These are phyloP conservation scores for Crossoptilon crossoptilon DNA, from an alignment of 2,797 vertebrate genomes.

Conservation along the genomic window DNA sequence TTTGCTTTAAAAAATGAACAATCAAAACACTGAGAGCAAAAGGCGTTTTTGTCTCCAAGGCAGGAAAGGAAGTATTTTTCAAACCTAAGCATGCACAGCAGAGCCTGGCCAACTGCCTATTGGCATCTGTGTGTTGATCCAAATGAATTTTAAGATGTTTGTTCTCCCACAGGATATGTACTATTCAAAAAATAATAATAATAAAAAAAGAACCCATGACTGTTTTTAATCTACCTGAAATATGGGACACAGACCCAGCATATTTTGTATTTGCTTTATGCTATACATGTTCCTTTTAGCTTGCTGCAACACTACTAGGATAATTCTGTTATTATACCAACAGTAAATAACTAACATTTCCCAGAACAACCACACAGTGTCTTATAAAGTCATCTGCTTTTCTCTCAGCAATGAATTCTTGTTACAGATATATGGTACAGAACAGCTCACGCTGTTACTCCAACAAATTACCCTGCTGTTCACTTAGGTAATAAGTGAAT, in stretches of 20 bases:
- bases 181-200: background rate
- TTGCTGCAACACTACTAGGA: slow-evolving; percentile 4
- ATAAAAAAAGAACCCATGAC: background rate
- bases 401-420: background rate
- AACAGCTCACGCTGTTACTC: slow-evolving; percentile 23
- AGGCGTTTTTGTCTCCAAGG: slow-evolving; percentile 43
- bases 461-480: slow-evolving; percentile 29
- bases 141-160: slow-evolving; percentile 51
- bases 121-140: slow-evolving; percentile 53
- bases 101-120: slow-evolving; percentile 31
- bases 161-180: slow-evolving; percentile 32
- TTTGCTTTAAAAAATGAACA: slow-evolving; percentile 48
- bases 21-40: slow-evolving; percentile 54
- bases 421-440: slow-evolving; percentile 13
- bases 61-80: slow-evolving; percentile 63
- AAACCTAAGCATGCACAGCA: slow-evolving; percentile 55
- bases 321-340: slow-evolving; percentile 41
- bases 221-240: slow-evolving; percentile 65
- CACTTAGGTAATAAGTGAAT: slow-evolving; percentile 55
- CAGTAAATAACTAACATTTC: slow-evolving; percentile 6
- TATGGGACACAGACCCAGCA: slow-evolving; percentile 18
- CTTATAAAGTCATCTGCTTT: slow-evolving; percentile 41
- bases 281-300: background rate
- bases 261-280: slow-evolving; percentile 31
- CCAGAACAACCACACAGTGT: slow-evolving; percentile 14